These are phyloP conservation scores for Drosophila affinis DNA, from an alignment of 2,888 invertebrate species.

Conservation along the genomic window DNA sequence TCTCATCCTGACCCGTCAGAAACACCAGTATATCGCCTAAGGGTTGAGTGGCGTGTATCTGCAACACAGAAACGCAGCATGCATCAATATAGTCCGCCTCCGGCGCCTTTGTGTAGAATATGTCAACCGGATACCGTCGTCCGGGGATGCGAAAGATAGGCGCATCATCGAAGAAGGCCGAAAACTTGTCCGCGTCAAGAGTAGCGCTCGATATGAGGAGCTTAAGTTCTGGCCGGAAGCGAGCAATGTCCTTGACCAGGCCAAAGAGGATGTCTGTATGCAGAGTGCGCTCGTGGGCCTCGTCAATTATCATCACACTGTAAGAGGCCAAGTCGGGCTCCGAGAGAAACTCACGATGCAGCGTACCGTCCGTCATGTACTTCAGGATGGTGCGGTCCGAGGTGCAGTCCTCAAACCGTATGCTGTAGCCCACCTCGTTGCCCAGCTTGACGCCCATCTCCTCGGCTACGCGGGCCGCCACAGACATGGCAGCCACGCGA, in stretches of 20 bases:
- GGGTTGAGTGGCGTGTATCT: constrained; percentile 99
- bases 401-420: constrained; percentile 99
- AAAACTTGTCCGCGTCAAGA: constrained; percentile 98
- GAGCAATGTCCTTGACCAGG: constrained; percentile 96
- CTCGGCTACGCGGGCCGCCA: constrained; percentile 98
- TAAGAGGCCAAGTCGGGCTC: constrained; percentile 98
- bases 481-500: constrained; percentile 99
- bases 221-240: constrained; percentile 97
- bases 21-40: constrained; percentile 98
- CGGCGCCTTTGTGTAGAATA: constrained; percentile 99
- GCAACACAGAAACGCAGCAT: constrained; percentile 97
- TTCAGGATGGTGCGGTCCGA: constrained; percentile 98
- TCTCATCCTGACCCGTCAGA: constrained; percentile 96
- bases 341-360: constrained; percentile 97
- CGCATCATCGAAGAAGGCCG: constrained; percentile 98
- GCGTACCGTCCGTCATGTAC: constrained; percentile 99
- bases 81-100: constrained; percentile 99
- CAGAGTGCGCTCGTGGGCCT: constrained; percentile 98
- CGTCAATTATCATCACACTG: constrained; percentile 99
- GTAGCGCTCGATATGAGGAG: constrained; percentile 99
- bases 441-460: constrained; percentile 99
- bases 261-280: constrained; percentile 99
- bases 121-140: constrained; percentile 98
- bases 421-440: constrained; percentile 94
- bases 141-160: constrained; percentile 99